Conservation (phyloP, 2,797 vertebrate species). For the Masticophis lateralis region DNA sequence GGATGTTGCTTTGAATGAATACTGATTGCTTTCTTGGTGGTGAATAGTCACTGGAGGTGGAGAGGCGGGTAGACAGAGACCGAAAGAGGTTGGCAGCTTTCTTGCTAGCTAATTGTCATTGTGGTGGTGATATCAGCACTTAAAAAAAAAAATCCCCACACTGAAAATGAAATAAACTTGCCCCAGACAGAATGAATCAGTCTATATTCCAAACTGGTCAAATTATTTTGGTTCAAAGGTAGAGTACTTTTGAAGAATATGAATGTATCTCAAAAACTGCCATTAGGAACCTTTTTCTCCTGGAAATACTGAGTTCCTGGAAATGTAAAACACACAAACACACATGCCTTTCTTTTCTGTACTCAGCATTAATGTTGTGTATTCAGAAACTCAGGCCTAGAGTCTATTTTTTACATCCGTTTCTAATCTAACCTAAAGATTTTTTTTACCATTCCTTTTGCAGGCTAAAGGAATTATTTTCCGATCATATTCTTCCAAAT, state of each 20-base stretch:
- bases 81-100: neutral
- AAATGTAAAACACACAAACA: neutral
- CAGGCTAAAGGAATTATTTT: neutral
- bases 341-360: neutral
- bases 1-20: neutral
- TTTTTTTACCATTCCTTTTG: conserved; percentile 3
- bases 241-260: neutral
- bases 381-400: neutral
- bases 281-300: neutral
- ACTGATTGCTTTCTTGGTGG: conserved; percentile 20
- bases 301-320: neutral
- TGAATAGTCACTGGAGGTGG: neutral
- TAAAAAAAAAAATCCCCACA: neutral
- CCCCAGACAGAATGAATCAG: neutral
- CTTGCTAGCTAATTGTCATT: neutral
- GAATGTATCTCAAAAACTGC: neutral
- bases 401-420: neutral
- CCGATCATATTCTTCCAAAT: fast-evolving
- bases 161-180: neutral
- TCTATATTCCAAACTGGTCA: neutral
- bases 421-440: neutral
- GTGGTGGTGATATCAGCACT: conserved; percentile 15
- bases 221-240: neutral
- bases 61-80: neutral
- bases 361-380: neutral